These are phyloP conservation scores for Halocynthia aurantium DNA, from an alignment of 23 tunicate species.

Conservation along the genomic window DNA sequence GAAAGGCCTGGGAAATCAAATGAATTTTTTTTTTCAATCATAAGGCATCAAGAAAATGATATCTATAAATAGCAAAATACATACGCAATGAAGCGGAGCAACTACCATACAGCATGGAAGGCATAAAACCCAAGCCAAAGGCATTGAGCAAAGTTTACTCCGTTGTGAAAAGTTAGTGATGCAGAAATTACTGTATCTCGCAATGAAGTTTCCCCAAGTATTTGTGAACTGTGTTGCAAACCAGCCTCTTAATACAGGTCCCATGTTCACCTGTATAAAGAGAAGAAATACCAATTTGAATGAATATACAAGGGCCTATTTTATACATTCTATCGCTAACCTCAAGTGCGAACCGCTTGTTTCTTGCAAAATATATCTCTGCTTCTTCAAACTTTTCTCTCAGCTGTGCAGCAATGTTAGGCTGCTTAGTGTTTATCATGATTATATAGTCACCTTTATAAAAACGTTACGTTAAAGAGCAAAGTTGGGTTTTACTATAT, in stretches of 20 bases:
- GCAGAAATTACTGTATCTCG: constrained; percentile 63
- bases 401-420: constrained; percentile 41
- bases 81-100: constrained; percentile 63
- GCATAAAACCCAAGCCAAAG: constrained; percentile 61
- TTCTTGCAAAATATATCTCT: constrained; percentile 23
- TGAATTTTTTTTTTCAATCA: neutral
- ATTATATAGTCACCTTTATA: constrained; percentile 49
- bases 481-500: neutral
- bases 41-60: neutral
- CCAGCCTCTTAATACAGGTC: constrained; percentile 56
- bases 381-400: constrained; percentile 32
- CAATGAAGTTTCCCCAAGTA: constrained; percentile 40
- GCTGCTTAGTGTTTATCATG: constrained; percentile 50
- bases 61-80: neutral
- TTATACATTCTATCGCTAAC: neutral
- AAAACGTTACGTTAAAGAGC: neutral
- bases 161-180: constrained; percentile 63
- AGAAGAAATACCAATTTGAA: too few relatives aligned
- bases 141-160: constrained; percentile 34
- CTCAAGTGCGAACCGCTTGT: constrained; percentile 70
- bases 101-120: constrained; percentile 50
- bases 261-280: constrained; percentile 27
- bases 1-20: constrained; percentile 20
- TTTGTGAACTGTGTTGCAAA: constrained; percentile 42
- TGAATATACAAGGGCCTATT: neutral